Evolutionary conservation across 1,140 invertebrate species (phyloP).

Genomic region (Mactra quadrangularis): DNA sequence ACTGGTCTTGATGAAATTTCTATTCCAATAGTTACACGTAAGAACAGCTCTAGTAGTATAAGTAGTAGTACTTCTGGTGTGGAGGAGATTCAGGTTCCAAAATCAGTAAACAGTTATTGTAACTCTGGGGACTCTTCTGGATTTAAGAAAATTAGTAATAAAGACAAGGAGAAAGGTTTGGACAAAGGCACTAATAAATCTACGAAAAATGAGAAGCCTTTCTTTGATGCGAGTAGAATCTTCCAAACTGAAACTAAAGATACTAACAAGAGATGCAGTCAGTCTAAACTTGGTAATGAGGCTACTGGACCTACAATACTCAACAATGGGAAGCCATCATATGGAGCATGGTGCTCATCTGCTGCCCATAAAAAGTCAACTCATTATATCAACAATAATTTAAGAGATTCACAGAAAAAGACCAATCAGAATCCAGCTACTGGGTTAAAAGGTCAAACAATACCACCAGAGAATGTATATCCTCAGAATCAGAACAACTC

Average conservation of each 20-base stretch:
- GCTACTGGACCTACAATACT: constrained; percentile 68
- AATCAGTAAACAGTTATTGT: constrained; percentile 45
- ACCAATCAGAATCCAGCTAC: constrained; percentile 72
- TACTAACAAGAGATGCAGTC: constrained; percentile 54
- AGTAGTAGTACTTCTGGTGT: constrained; percentile 75
- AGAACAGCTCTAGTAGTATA: constrained; percentile 73
- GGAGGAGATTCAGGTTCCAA: constrained; percentile 71
- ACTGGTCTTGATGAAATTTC: constrained; percentile 30
- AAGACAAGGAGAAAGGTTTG: constrained; percentile 45
- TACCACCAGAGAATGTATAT: constrained; percentile 35
- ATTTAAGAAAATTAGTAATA: constrained; percentile 62
- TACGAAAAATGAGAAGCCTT: constrained; percentile 62
- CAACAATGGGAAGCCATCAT: constrained; percentile 79
- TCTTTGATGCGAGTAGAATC: constrained; percentile 79
- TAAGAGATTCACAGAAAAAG: constrained; percentile 77
- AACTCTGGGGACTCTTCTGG: constrained; percentile 25
- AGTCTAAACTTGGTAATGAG: constrained; percentile 52
- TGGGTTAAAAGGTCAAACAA: constrained; percentile 58
- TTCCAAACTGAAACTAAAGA: constrained; percentile 74
- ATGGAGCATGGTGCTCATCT: constrained; percentile 64
- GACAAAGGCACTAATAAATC: constrained; percentile 5
- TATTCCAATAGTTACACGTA: constrained; percentile 30
- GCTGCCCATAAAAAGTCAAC: constrained; percentile 73
- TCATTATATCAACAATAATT: constrained; percentile 81
- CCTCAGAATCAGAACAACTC: constrained; percentile 23